Evolutionary conservation across 2,113 vertebrate species (phyloP), one percentile per base, ranked within the genome.

Genomic region (Parus major): DNA sequence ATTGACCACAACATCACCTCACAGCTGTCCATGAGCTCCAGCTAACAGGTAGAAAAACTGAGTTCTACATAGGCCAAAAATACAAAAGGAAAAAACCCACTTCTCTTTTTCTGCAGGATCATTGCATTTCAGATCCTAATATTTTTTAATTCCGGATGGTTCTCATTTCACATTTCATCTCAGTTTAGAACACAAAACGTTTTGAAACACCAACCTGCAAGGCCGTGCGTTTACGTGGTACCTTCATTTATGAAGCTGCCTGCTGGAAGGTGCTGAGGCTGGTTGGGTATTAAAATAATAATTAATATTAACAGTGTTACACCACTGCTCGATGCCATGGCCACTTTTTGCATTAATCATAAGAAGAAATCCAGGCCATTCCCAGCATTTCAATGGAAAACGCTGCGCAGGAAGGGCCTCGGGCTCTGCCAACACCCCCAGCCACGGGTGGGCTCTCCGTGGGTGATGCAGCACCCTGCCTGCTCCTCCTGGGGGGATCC

Each of bases 141-240:
- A 20, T 11, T 57, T 47, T 21, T 71, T 2, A 75, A 39, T 44
- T 70, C 36, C 1, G 7, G 15, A 20, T 23, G 20, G 19, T 56
- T 31, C 52, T 12, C 1, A 8, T 42, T 60, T 72, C 47, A 39
- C 18, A 27, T 61, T 77, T 86, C 1, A 2, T 39, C 56, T 71
- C 44, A 9, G 2, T 65, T 81, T 59, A n/a, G 24, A 64, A 27
- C 2, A 35, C 3, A 35, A 57, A 81, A 7, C 8, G 5, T 47
- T 90, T 57, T 20, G 31, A 47, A 63, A 47, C 24, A 11, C 59
- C 82, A 47, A 17, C 28, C 9, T 4, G 21, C 65, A 47, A 75
- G 64, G 3, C 24, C 0, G 0, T 5, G 63, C 2, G 0, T 44
- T 86, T 56, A 28, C 49, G 13, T 27, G 2, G 0, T 2, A 2